Evolutionary conservation across 2,113 vertebrate genomes (phyloP).

Genomic region (Herpetotheres cachinnans): DNA sequence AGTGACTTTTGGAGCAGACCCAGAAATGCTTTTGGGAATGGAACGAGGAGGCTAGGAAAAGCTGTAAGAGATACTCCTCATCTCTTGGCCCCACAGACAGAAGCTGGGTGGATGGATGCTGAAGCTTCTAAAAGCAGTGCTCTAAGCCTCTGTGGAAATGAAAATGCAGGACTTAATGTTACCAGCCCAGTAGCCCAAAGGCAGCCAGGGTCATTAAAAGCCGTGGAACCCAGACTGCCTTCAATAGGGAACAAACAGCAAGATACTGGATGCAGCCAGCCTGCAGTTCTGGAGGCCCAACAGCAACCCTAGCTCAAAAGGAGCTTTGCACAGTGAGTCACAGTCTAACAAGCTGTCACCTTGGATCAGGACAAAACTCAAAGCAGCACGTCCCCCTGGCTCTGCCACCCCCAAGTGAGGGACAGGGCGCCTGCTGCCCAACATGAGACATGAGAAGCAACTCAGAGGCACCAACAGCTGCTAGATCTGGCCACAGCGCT

Average conservation of each 20-base stretch:
- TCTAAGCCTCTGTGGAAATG: not conserved
- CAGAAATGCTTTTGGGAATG: slow-evolving; percentile 8
- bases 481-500: not conserved
- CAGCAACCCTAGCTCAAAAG: not conserved
- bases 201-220: not conserved
- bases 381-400: not conserved
- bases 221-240: not conserved
- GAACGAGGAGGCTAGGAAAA: not conserved
- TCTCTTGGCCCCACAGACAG: not conserved
- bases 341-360: not conserved
- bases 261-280: not conserved
- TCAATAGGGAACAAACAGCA: not conserved
- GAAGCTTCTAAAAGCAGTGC: not conserved
- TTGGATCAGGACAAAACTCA: accelerated
- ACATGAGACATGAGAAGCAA: not conserved
- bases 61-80: not conserved
- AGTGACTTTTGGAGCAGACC: not conserved
- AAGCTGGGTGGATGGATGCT: not conserved
- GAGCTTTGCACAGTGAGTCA: not conserved
- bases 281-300: not conserved
- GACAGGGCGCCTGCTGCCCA: not conserved
- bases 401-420: not conserved
- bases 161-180: not conserved
- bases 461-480: not conserved
- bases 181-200: not conserved